Conservation (phyloP, 2,797 vertebrate species). For the Passerculus sandwichensis region DNA sequence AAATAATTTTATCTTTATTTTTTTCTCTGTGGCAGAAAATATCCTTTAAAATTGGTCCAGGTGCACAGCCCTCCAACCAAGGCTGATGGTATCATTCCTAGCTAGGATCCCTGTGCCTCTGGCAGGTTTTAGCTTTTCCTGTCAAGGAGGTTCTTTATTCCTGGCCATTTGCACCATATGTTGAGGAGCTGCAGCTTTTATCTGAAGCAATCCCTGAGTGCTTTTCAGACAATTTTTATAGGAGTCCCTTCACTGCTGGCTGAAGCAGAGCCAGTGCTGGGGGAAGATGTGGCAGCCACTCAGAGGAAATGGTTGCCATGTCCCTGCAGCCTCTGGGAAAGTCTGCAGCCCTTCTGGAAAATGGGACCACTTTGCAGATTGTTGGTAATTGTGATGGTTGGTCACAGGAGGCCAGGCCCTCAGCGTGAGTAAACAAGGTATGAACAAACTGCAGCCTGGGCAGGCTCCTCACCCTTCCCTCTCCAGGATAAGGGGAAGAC, state of each 20-base stretch:
- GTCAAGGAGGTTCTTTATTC: not conserved
- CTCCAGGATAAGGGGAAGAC: not conserved
- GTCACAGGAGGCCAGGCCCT: not conserved
- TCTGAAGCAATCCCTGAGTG: not conserved
- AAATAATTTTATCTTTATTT: not conserved
- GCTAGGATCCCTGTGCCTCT: not conserved
- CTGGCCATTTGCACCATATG: not conserved
- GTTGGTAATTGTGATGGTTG: not conserved
- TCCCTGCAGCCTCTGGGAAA: not conserved
- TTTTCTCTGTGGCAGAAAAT: not conserved
- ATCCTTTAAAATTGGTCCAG: not conserved
- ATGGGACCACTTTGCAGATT: not conserved
- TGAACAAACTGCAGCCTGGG: not conserved
- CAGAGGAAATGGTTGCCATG: not conserved
- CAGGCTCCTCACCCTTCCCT: not conserved
- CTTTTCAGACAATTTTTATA: conserved; percentile 23
- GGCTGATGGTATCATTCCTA: not conserved
- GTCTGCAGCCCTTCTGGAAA: not conserved
- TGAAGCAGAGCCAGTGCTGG: not conserved
- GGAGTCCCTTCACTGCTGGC: not conserved
- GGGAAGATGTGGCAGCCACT: not conserved
- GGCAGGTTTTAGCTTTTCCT: conserved; percentile 3
- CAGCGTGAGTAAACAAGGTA: not conserved
- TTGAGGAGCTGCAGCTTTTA: conserved; percentile 37
- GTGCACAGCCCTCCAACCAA: not conserved